Conservation (phyloP, 2,797 vertebrate species). For the Muscicapa comitata region DNA sequence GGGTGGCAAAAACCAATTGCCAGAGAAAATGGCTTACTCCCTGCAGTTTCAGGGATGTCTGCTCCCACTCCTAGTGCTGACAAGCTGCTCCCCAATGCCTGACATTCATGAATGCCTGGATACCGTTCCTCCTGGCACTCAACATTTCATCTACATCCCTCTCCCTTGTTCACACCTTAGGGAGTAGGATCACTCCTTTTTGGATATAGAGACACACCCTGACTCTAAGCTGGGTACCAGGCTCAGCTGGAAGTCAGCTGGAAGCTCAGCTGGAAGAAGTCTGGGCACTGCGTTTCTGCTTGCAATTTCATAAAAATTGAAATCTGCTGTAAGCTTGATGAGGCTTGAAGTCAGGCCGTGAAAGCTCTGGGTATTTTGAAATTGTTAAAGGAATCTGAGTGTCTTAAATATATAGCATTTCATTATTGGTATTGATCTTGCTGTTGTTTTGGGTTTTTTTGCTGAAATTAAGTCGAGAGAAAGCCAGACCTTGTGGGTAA, state of each 20-base stretch:
- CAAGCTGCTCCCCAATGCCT: neutral
- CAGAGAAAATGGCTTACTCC: neutral
- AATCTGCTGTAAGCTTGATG: neutral
- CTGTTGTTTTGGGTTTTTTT: neutral
- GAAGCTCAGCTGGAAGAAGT: neutral
- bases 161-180: neutral
- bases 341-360: neutral
- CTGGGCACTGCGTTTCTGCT: neutral
- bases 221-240: neutral
- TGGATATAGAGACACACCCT: neutral
- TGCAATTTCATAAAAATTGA: neutral
- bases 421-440: neutral
- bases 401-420: neutral
- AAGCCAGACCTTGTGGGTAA: neutral
- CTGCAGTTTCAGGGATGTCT: neutral
- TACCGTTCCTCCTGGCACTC: neutral
- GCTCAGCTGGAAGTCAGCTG: neutral
- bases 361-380: neutral
- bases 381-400: neutral
- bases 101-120: neutral
- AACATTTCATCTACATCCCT: neutral
- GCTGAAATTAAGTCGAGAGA: neutral
- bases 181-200: neutral
- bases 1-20: neutral
- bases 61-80: neutral